Evolutionary conservation across 2,888 invertebrate genomes (phyloP).

Genomic region (Eucriotettix oculatus): DNA sequence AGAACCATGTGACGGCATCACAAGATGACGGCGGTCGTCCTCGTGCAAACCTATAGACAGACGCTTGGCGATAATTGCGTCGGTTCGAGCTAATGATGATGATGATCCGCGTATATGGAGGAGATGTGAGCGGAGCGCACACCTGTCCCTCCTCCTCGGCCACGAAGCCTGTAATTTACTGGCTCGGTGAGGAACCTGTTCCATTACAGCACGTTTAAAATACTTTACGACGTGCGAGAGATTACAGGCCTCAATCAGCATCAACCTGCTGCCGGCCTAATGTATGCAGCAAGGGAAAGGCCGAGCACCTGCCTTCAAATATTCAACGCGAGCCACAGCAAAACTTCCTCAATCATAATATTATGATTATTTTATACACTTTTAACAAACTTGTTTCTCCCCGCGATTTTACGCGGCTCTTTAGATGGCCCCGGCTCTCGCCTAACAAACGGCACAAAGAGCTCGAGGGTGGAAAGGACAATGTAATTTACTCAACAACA

Average conservation of each 20-base stretch:
- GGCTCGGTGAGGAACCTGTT: background rate
- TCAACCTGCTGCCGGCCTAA: background rate
- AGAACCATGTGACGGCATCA: too few relatives aligned
- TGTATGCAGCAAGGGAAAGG: background rate
- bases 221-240: background rate
- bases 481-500: too few relatives aligned
- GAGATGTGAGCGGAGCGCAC: background rate
- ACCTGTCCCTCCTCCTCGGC: background rate
- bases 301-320: background rate
- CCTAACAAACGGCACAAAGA: background rate
- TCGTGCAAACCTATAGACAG: too few relatives aligned
- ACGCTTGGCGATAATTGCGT: too few relatives aligned
- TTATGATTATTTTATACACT: background rate
- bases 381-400: background rate
- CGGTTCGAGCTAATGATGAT: too few relatives aligned
- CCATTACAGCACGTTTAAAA: background rate
- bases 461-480: too few relatives aligned
- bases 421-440: background rate
- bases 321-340: background rate
- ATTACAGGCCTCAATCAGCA: background rate
- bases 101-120: background rate
- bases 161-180: background rate
- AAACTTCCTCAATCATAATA: background rate
- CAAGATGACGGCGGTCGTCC: too few relatives aligned
- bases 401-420: background rate